Conservation (phyloP, 2,113 vertebrate species). For the Hydrolagus affinis region DNA sequence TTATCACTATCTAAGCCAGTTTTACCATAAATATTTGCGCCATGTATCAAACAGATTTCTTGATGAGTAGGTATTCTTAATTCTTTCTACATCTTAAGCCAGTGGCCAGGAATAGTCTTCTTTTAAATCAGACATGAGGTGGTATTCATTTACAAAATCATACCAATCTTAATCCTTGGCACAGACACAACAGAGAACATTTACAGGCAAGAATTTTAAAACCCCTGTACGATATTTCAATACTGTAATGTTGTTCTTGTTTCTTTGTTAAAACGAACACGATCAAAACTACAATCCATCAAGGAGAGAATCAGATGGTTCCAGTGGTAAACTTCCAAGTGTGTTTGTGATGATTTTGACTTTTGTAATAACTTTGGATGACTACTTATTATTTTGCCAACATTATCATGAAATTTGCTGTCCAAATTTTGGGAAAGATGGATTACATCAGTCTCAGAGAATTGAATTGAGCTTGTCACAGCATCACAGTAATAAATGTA, state of each 20-base stretch:
- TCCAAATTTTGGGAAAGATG: background rate
- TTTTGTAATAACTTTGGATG: background rate
- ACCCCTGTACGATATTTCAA: background rate
- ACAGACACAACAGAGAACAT: background rate
- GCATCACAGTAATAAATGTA: background rate
- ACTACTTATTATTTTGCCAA: background rate
- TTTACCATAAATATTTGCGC: background rate
- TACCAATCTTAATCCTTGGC: no score
- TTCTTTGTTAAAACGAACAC: background rate
- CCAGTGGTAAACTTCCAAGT: background rate
- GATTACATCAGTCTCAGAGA: background rate
- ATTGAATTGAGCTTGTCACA: background rate
- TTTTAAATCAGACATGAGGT: background rate
- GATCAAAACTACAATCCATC: background rate
- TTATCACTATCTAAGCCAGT: background rate
- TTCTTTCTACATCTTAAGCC: no score
- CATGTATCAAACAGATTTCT: background rate
- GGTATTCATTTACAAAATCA: background rate
- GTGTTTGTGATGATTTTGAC: background rate
- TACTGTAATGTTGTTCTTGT: background rate
- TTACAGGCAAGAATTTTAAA: background rate
- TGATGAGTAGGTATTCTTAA: no score
- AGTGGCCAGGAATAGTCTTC: no score
- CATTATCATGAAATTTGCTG: slow-evolving; percentile 5
- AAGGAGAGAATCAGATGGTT: background rate